Conservation (phyloP, 2,888 invertebrate species). For the Callosobruchus maculatus region DNA sequence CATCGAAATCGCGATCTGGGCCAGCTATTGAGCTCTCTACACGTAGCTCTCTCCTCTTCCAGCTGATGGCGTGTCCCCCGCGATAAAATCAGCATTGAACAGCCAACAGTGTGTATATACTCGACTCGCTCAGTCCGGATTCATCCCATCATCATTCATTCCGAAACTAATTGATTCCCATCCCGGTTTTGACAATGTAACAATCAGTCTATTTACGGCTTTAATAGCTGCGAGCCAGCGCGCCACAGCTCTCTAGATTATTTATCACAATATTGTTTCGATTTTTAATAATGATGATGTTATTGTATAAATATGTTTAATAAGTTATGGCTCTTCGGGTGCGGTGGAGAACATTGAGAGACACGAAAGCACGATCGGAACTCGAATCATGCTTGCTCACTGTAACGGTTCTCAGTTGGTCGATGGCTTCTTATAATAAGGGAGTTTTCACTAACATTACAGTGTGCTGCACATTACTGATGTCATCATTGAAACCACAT, state of each 20-base stretch:
- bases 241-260: background rate
- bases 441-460: too few relatives aligned
- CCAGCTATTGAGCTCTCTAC: background rate
- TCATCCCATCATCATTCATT: background rate
- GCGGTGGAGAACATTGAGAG: background rate
- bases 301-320: background rate
- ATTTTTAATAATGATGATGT: background rate
- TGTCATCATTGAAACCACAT: too few relatives aligned
- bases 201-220: background rate
- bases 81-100: conserved; percentile 1
- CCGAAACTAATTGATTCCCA: background rate
- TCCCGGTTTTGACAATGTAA: background rate
- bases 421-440: too few relatives aligned
- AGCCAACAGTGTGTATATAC: background rate
- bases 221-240: background rate
- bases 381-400: background rate
- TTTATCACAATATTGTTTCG: background rate
- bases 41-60: background rate
- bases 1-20: background rate
- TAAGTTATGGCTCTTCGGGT: background rate
- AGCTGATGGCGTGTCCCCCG: background rate
- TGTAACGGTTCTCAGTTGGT: background rate
- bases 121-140: background rate
- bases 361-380: background rate
- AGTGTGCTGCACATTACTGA: too few relatives aligned